Base-by-base conservation (phyloP, 2,888 invertebrate species). In the Macroteleia sp. region DNA sequence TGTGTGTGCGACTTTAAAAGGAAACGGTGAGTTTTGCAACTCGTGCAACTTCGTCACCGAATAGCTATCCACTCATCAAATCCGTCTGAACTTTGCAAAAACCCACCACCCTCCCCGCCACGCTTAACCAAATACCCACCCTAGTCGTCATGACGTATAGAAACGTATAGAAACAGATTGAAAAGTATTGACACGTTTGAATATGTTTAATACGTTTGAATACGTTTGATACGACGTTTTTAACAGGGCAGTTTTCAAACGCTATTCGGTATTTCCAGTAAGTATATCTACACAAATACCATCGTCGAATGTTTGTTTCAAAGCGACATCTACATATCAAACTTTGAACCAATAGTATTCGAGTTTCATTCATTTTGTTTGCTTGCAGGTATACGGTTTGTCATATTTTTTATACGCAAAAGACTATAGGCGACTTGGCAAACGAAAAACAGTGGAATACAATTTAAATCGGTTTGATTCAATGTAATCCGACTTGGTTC, bases 1-100 rank as follows among this genome's bases (percentile, higher is more conserved):
- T 82, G 81, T 79, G 74, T 83, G 79, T 81, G 80, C 78, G 81
- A 82, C 71, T 71, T 67, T 67, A 71, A 76, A 77, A 54, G 14
- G 41, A 61, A 34, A 12, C 36, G 50, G 17, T 50, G 44, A 52
- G 9, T n/a, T 14, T 57, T n/a, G n/a, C n/a, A n/a, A n/a, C n/a
- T n/a, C n/a, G n/a, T n/a, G n/a, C n/a, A n/a, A 57, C 42, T 36
- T 66, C 42, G 48, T 56, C 61, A 28, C 12, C 56, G 54, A 56
- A 56, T 62, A 62, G 57, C 59, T n/a, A 61, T 14, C 22, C 12
- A 59, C 50, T 59, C 22, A 74, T 61, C 25, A 54, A 67, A 67
- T 61, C 66, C 59, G 74, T 67, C 66, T 66, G 19, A 8, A 54
- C 46, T 54, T 44, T 61, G 20, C 44, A 12, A 30, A 46, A 36